phyloP scores from a whole-genome alignment of 2,888 invertebrate genomes.

The Caenorhabditis doughertyi region DNA sequence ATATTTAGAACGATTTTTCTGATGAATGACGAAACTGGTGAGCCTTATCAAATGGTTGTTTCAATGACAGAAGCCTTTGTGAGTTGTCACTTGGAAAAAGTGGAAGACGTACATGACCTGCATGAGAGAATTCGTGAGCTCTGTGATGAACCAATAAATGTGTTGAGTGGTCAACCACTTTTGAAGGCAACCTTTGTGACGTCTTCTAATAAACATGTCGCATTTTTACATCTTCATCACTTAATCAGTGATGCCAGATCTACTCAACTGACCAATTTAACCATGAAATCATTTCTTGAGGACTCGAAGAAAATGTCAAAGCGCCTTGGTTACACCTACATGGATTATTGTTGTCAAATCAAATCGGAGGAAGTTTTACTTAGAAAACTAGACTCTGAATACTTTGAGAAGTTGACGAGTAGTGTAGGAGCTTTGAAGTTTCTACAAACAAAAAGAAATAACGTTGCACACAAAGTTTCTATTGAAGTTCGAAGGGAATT shows the following conservation, averaged over 20 bases:
- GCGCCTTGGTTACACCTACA: slow-evolving; percentile 8
- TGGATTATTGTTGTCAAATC: slow-evolving; percentile 42
- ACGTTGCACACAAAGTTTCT: not conserved
- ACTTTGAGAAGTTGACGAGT: slow-evolving; percentile 20
- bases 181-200: slow-evolving; percentile 31
- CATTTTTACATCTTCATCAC: slow-evolving; percentile 70
- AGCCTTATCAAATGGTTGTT: slow-evolving; percentile 52
- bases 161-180: slow-evolving; percentile 16
- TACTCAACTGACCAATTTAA: slow-evolving; percentile 42
- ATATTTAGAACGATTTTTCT: slow-evolving; percentile 55
- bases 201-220: slow-evolving; percentile 15
- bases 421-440: not conserved
- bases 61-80: slow-evolving; percentile 69
- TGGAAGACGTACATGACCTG: not conserved
- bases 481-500: slow-evolving; percentile 9
- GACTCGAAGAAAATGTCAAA: not conserved
- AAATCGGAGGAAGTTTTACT: not conserved
- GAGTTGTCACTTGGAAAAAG: slow-evolving; percentile 1
- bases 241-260: slow-evolving; percentile 67
- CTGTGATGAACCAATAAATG: slow-evolving; percentile 46
- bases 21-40: slow-evolving; percentile 16
- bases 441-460: not conserved
- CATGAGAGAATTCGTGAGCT: slow-evolving; percentile 23
- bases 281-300: slow-evolving; percentile 39
- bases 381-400: slow-evolving; percentile 3